Percentiles rank a stretch among this genome's conserved stretches.
Evolutionary conservation across 2,797 vertebrate genomes (phyloP).

Genomic region (Huso huso): DNA sequence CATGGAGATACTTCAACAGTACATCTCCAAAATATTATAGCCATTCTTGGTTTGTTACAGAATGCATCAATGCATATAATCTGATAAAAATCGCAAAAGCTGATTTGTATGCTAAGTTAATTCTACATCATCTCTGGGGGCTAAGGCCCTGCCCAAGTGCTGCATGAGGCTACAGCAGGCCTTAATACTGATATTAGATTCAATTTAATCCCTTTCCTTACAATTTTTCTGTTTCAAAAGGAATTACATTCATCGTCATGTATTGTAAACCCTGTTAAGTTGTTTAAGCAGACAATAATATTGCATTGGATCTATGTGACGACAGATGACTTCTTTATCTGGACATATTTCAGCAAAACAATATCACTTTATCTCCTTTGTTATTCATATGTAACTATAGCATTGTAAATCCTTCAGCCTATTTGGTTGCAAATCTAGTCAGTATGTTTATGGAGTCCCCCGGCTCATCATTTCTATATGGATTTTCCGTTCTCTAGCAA

Average conservation of each 20-base stretch:
- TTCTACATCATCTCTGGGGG: constrained; percentile 69
- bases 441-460: background rate
- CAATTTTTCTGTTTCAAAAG: constrained; percentile 61
- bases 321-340: constrained; percentile 33
- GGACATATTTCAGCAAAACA: constrained; percentile 37
- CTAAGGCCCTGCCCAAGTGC: constrained; percentile 60
- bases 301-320: constrained; percentile 43
- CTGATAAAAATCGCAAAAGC: constrained; percentile 69
- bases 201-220: constrained; percentile 77
- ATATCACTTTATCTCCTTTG: background rate
- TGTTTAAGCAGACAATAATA: constrained; percentile 46
- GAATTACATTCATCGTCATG: constrained; percentile 76
- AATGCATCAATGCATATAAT: constrained; percentile 67
- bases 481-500: background rate
- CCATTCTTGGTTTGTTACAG: constrained; percentile 36
- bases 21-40: background rate
- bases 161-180: constrained; percentile 65
- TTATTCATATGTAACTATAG: constrained; percentile 10
- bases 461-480: background rate
- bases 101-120: constrained; percentile 76
- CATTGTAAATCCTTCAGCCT: background rate
- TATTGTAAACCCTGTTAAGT: constrained; percentile 61
- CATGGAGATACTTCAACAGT: background rate
- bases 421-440: background rate
- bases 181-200: constrained; percentile 83